These are phyloP conservation scores for Tetraodon nigroviridis DNA, from an alignment of 2,113 vertebrate species.

Conservation along the genomic window DNA sequence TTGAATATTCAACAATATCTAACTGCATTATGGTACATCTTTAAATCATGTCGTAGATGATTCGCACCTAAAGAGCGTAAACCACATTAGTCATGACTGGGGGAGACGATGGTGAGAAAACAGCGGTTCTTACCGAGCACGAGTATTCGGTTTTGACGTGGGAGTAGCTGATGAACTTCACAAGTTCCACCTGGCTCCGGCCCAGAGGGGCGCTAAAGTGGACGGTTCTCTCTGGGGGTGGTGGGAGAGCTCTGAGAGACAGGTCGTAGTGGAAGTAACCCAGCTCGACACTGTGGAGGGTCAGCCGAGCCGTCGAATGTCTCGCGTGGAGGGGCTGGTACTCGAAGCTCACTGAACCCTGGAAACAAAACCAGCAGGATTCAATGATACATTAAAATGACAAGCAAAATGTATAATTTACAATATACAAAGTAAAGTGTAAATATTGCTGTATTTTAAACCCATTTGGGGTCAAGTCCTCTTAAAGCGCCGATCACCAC, in stretches of 20 bases:
- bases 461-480: too few species aligned
- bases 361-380: not conserved
- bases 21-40: too few species aligned
- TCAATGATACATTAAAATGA: not conserved
- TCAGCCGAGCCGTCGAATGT: slow-evolving; percentile 65
- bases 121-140: slow-evolving; percentile 72
- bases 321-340: slow-evolving; percentile 81
- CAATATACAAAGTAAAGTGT: too few species aligned
- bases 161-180: slow-evolving; percentile 80
- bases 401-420: not conserved
- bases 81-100: not conserved
- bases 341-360: slow-evolving; percentile 78
- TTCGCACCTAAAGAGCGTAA: too few species aligned
- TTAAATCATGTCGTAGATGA: too few species aligned
- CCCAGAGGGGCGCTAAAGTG: slow-evolving; percentile 77
- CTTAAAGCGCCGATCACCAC: too few species aligned
- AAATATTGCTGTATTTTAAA: too few species aligned
- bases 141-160: slow-evolving; percentile 74
- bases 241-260: slow-evolving; percentile 68
- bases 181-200: slow-evolving; percentile 65
- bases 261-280: slow-evolving; percentile 80
- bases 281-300: slow-evolving; percentile 74
- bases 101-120: not conserved
- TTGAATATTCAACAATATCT: too few species aligned
- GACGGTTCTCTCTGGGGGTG: slow-evolving; percentile 74